phyloP scores from a whole-genome alignment of 2,797 vertebrate genomes.

The Loriculus beryllinus region DNA sequence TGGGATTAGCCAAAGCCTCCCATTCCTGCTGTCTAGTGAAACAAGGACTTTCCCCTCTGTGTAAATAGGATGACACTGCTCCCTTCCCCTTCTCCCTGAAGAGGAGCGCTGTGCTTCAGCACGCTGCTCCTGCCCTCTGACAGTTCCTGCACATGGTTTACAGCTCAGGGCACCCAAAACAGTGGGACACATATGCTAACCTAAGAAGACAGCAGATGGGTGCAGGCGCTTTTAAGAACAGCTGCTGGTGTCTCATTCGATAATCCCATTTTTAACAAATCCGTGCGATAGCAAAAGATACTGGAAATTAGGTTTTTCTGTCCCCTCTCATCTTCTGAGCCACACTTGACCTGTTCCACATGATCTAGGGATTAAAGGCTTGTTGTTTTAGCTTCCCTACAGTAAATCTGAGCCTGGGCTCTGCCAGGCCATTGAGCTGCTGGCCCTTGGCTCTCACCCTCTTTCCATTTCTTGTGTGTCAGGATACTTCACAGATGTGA shows the following conservation, averaged over 20 bases:
- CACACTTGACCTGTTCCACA: neutral
- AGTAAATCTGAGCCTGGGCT: neutral
- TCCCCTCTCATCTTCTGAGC: slow-evolving; percentile 16
- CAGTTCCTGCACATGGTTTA: neutral
- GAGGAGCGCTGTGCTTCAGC: neutral
- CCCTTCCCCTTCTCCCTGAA: neutral
- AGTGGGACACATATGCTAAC: neutral
- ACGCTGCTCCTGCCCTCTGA: neutral
- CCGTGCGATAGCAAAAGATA: neutral
- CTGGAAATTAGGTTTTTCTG: slow-evolving; percentile 27
- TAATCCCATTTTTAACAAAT: slow-evolving; percentile 40
- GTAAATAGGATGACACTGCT: neutral
- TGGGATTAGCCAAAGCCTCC: neutral
- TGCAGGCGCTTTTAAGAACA: slow-evolving; percentile 18
- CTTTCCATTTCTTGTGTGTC: neutral
- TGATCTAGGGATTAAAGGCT: slow-evolving; percentile 11
- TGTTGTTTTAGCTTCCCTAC: slow-evolving; percentile 4
- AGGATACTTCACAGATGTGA: neutral
- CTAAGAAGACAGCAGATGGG: slow-evolving; percentile 40
- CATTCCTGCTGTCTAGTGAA: neutral
- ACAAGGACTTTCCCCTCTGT: neutral
- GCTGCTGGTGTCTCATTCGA: slow-evolving; percentile 35
- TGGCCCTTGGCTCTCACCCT: neutral
- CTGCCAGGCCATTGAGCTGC: neutral
- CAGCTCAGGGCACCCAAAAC: neutral